These are phyloP conservation scores for Epizoanthus ramosus DNA, from an alignment of 92 coral and sea anemone genomes.

Conservation along the genomic window DNA sequence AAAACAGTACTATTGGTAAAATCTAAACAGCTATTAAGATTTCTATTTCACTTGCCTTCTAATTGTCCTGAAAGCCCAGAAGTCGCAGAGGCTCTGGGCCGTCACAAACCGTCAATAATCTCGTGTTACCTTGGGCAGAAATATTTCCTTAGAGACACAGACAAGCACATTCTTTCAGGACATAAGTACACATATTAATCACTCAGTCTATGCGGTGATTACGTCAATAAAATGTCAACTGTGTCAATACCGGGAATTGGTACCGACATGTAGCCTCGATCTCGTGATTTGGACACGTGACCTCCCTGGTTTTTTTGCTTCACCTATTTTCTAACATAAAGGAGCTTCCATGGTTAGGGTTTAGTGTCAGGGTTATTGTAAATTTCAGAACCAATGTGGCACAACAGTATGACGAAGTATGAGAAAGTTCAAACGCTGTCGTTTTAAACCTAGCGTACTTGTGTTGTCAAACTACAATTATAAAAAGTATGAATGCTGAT, in stretches of 20 bases:
- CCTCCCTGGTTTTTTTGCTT: background rate
- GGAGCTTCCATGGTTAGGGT: no score
- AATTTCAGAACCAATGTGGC: no score
- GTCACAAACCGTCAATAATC: conserved; percentile 2
- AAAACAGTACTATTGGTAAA: background rate
- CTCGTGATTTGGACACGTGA: conserved; percentile 15
- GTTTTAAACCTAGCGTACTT: no score
- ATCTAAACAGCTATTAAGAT: background rate
- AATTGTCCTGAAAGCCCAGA: background rate
- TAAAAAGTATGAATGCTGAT: no score
- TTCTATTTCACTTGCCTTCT: conserved; percentile 24
- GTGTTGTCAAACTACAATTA: no score
- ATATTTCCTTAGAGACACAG: conserved; percentile 3
- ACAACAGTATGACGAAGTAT: no score
- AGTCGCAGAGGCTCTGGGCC: conserved; percentile 1
- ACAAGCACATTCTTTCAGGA: conserved; percentile 6
- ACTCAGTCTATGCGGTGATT: conserved; percentile 9
- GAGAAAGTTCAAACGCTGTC: no score
- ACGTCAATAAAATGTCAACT: conserved; percentile 18
- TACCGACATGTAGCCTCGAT: conserved; percentile 19
- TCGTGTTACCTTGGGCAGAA: background rate
- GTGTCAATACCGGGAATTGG: conserved; percentile 1
- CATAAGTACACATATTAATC: background rate
- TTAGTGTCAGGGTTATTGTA: no score
- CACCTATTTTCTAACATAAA: no score